Evolutionary conservation across 2,888 invertebrate genomes (phyloP).

Genomic region (Balanococcus diminutus): DNA sequence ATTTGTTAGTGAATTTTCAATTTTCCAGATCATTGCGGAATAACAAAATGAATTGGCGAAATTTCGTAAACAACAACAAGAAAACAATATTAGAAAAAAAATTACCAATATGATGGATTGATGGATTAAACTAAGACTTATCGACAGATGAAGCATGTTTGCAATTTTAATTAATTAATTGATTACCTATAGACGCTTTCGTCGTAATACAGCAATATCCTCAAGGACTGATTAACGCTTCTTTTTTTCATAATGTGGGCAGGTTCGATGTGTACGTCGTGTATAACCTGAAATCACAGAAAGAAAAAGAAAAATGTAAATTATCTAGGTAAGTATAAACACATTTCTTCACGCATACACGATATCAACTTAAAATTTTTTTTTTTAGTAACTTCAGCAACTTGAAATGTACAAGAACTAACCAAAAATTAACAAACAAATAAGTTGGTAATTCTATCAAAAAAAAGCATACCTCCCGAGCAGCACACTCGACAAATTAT

Average conservation of each 20-base stretch:
- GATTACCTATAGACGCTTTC: slow-evolving; percentile 84
- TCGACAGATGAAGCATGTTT: neutral
- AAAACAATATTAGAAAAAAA: neutral
- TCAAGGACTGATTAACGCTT: slow-evolving; percentile 79
- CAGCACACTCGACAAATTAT: no score
- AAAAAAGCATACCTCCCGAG: no score
- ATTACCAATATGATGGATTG: neutral
- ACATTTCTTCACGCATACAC: no score
- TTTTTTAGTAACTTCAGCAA: no score
- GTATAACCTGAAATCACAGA: slow-evolving; percentile 70
- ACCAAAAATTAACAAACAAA: no score
- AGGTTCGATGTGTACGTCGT: slow-evolving; percentile 81
- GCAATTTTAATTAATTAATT: neutral
- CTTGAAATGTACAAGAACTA: no score
- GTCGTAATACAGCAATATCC: slow-evolving; percentile 85
- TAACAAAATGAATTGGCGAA: neutral
- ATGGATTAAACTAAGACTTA: no score
- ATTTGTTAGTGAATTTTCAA: neutral
- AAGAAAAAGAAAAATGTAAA: neutral
- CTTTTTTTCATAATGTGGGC: slow-evolving; percentile 78
- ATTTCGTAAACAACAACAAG: slow-evolving; percentile 38
- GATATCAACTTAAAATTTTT: no score
- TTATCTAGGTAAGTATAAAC: no score
- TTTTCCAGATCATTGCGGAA: neutral
- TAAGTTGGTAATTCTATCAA: no score